Base-by-base conservation (phyloP, 2,888 invertebrate species). In the Watsonalla binaria region DNA sequence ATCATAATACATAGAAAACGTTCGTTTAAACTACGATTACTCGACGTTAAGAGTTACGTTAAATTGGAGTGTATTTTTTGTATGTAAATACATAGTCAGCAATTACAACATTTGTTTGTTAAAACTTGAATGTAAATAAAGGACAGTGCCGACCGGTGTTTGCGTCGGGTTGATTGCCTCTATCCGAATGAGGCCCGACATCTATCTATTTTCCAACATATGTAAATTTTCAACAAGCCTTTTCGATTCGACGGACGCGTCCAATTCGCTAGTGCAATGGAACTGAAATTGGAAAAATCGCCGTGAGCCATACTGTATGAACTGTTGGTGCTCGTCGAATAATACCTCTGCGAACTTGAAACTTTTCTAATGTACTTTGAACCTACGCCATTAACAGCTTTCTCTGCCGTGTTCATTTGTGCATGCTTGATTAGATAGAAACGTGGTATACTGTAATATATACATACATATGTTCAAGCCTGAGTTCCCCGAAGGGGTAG, bases 151-250 rank as follows among this genome's bases (percentile, higher is more conserved):
- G 60, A 59, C 57, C 65, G 58, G 65, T 84, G 79, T 86, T 85
- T 85, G 77, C 78, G 61, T 66, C 63, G 72, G 75, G 73, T 79
- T 87, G 87, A 88, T 88, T 84, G 85, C 79, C 82, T 81, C 72
- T 77, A 76, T 72, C 70, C 70, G 68, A 72, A 63, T 64, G 71
- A 65, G 61, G 62, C 61, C 63, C 67, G 61, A 71, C 63, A 74
- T 66, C 70, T 73, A 75, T 74, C 78, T 78, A 78, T 82, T 80
- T 82, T 74, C 70, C 74, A 74, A 78, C 82, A 81, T 82, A 84
- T 83, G 86, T 86, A 85, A 84, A 86, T 86, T 87, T 86, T 81
- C 77, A 85, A 87, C 86, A 83, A 84, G 82, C 84, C 82, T 84
- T 86, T 86, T 82, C 84, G 82, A 81, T 83, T 80, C 80, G 78